Conservation (phyloP, 35 echinoderm and acorn worm genomes). For the Holothuria glaberrima region DNA sequence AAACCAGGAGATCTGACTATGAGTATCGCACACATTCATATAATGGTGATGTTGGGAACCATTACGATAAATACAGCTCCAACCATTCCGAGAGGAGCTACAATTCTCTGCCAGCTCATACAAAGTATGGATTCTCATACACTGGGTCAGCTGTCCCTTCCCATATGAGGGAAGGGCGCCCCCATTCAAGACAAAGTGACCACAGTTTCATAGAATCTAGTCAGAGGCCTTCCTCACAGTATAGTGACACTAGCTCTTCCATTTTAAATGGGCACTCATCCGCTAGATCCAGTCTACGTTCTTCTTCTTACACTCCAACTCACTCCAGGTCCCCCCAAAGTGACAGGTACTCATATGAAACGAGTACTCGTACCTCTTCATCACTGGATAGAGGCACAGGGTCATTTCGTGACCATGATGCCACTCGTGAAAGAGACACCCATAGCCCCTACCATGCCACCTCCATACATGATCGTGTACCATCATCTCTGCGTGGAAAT, state of each 20-base stretch:
- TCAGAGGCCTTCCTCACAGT: slow-evolving; percentile 8
- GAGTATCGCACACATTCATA: too few relatives aligned
- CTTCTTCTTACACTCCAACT: background rate
- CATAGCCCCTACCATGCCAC: background rate
- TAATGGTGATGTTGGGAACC: too few relatives aligned
- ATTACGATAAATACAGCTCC: too few relatives aligned
- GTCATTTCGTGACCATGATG: too few relatives aligned
- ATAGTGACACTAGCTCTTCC: slow-evolving; percentile 16
- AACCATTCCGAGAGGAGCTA: too few relatives aligned
- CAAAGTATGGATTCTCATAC: slow-evolving; percentile 27
- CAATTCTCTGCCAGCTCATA: background rate
- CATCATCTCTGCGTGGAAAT: background rate
- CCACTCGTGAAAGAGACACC: too few relatives aligned
- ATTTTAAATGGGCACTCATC: background rate
- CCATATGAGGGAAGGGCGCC: background rate
- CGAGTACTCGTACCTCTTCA: background rate
- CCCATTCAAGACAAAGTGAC: slow-evolving; percentile 22
- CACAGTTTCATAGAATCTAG: background rate
- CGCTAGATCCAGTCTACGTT: background rate
- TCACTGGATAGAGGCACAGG: background rate
- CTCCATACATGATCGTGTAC: slow-evolving; percentile 23
- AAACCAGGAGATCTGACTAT: too few relatives aligned
- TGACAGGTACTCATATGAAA: slow-evolving; percentile 7
- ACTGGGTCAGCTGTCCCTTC: background rate
- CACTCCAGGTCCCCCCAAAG: slow-evolving; percentile 2